Percentiles rank a stretch among this genome's conserved stretches.
Evolutionary conservation across 2,888 invertebrate genomes (phyloP).

Genomic region (Brachyopa scutellaris): DNA sequence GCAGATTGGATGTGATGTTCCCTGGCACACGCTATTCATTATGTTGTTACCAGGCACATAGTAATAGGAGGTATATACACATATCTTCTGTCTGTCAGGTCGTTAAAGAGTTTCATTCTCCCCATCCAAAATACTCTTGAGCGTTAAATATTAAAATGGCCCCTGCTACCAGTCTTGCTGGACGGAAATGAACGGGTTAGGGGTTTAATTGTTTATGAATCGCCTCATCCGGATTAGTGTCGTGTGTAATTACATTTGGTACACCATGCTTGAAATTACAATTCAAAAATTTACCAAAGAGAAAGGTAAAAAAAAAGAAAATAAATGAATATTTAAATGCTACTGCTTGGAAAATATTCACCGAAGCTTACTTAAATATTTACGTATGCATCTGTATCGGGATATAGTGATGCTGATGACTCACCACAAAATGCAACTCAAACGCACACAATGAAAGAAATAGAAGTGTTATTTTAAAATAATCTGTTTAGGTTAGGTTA

Average conservation of each 20-base stretch:
- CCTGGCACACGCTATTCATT: conserved; percentile 39
- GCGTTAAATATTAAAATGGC: conserved; percentile 58
- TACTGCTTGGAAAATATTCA: background rate
- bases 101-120: conserved; percentile 54
- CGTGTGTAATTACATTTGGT: conserved; percentile 21
- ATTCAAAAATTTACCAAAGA: background rate
- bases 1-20: conserved; percentile 59
- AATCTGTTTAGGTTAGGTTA: no score
- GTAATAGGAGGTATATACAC: conserved; percentile 45
- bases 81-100: conserved; percentile 43
- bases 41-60: conserved; percentile 22
- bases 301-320: background rate
- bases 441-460: no score
- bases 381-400: no score
- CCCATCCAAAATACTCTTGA: conserved; percentile 44
- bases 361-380: no score
- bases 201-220: conserved; percentile 41
- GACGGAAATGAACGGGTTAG: conserved; percentile 6
- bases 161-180: background rate
- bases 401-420: no score
- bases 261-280: conserved; percentile 2
- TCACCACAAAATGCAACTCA: no score
- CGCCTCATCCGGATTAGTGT: conserved; percentile 4
- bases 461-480: no score
- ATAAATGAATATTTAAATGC: background rate